These are phyloP conservation scores for Podotricha telesiphe DNA, from an alignment of 2,888 invertebrate genomes.

Conservation along the genomic window DNA sequence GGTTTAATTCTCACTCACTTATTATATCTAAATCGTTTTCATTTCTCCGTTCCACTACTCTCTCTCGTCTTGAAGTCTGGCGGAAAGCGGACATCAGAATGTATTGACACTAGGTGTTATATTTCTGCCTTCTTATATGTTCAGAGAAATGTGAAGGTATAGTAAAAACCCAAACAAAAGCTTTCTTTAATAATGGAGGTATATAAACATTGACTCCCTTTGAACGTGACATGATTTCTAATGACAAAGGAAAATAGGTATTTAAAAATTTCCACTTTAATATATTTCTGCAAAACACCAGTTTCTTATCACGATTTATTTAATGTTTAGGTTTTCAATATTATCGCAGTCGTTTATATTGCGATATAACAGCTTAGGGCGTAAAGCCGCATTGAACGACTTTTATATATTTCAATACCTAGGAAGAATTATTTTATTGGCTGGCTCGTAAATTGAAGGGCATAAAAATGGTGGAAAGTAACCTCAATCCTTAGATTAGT, in stretches of 20 bases:
- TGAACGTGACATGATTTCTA: not conserved
- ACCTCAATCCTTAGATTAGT: not conserved
- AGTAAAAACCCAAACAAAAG: not conserved
- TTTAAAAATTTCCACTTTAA: not conserved
- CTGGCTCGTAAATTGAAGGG: constrained; percentile 4
- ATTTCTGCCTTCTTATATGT: no score
- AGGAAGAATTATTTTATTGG: constrained; percentile 13
- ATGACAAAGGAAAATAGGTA: not conserved
- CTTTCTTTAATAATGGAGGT: not conserved
- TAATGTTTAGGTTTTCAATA: constrained; percentile 23
- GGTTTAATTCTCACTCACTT: no score
- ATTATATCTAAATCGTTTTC: no score
- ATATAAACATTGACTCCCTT: no score
- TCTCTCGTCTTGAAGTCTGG: no score
- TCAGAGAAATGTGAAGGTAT: no score
- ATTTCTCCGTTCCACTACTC: no score
- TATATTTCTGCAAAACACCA: not conserved
- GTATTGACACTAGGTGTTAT: no score
- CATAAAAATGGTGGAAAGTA: constrained; percentile 7
- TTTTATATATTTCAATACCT: constrained; percentile 24
- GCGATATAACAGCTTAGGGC: constrained; percentile 9
- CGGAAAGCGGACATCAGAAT: no score
- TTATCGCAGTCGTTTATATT: constrained; percentile 21
- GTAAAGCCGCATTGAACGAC: constrained; percentile 20
- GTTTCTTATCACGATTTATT: constrained; percentile 22